A percentile compares a stretch with the other conserved stretches of the same genome.
Conservation (phyloP, 1,140 invertebrate species). For the Andrena cerasifolii region DNA sequence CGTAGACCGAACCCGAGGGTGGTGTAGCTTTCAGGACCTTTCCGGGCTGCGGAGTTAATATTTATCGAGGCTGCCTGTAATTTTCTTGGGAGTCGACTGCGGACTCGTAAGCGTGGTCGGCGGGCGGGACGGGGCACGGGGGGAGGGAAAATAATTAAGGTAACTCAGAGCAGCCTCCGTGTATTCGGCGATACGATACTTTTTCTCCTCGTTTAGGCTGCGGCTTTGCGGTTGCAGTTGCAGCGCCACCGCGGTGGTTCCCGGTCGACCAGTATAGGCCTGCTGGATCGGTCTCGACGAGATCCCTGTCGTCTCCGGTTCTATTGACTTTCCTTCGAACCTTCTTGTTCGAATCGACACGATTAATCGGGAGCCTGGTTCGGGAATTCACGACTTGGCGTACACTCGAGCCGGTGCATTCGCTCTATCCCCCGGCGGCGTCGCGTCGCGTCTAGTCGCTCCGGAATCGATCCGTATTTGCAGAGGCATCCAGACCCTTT, state of each 20-base stretch:
- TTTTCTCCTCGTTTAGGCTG: not conserved
- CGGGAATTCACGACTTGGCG: conserved; percentile 23
- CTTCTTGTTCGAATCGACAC: conserved; percentile 4
- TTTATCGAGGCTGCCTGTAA: conserved; percentile 68
- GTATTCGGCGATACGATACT: conserved; percentile 10
- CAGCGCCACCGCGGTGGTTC: too few relatives aligned
- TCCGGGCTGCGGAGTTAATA: conserved; percentile 64
- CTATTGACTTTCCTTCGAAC: conserved; percentile 22
- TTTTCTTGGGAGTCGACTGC: conserved; percentile 54
- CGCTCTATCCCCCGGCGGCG: too few relatives aligned
- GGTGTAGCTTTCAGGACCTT: conserved; percentile 59
- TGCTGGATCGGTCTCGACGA: not conserved
- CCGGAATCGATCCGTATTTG: conserved; percentile 37
- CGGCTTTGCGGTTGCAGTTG: too few relatives aligned
- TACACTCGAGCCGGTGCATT: not conserved
- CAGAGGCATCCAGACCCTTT: conserved; percentile 7
- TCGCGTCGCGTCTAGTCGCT: too few relatives aligned
- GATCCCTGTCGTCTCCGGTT: conserved; percentile 9
- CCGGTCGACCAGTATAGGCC: not conserved
- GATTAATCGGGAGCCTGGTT: conserved; percentile 24
- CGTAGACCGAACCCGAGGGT: conserved; percentile 41
- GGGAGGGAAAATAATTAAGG: conserved; percentile 57
- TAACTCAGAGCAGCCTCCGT: conserved; percentile 6
- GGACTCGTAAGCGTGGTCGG: not conserved
- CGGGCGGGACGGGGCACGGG: not conserved